Percentiles rank a stretch among this genome's conserved stretches.
phyloP scores from a whole-genome alignment of 2,113 vertebrate genomes.

The Hoplias malabaricus region DNA sequence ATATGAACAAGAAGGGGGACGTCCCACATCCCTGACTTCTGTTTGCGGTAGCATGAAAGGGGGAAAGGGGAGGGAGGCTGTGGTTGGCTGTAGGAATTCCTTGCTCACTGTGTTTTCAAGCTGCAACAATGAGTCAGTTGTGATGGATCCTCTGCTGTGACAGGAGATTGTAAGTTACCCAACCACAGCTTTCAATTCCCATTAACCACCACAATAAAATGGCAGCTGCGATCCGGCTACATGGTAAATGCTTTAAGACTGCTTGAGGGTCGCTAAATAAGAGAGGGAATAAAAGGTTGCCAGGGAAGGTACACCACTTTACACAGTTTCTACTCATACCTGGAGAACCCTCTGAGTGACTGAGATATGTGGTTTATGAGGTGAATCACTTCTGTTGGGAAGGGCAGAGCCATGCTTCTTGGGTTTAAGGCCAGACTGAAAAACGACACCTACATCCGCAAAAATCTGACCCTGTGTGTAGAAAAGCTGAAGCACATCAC shows the following conservation, averaged over 20 bases:
- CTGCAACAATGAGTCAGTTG: conserved; percentile 38
- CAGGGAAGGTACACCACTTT: not conserved
- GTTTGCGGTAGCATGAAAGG: conserved; percentile 14
- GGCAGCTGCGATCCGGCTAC: conserved; percentile 17
- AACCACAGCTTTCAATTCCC: conserved; percentile 40
- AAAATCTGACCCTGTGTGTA: not conserved
- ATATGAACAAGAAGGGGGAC: not conserved
- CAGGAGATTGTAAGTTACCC: conserved; percentile 40
- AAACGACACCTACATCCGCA: not conserved
- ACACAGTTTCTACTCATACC: conserved; percentile 11
- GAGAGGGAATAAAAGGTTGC: not conserved
- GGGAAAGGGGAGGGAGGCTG: conserved; percentile 1
- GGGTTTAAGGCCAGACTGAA: not conserved
- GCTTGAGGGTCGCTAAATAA: conserved; percentile 7
- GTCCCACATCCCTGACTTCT: not conserved
- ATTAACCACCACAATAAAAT: conserved; percentile 27
- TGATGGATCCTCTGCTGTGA: conserved; percentile 47
- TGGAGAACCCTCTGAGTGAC: not conserved
- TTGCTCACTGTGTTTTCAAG: conserved; percentile 24
- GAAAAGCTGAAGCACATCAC: not conserved
- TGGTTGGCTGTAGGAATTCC: conserved; percentile 35
- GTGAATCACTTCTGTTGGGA: not conserved
- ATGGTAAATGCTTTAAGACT: conserved; percentile 28
- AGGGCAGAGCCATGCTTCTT: not conserved
- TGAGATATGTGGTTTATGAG: not conserved